A percentile compares a stretch with the other conserved stretches of the same genome.
These are phyloP conservation scores for Clamator glandarius DNA, from an alignment of 2,797 vertebrate species.

Conservation along the genomic window DNA sequence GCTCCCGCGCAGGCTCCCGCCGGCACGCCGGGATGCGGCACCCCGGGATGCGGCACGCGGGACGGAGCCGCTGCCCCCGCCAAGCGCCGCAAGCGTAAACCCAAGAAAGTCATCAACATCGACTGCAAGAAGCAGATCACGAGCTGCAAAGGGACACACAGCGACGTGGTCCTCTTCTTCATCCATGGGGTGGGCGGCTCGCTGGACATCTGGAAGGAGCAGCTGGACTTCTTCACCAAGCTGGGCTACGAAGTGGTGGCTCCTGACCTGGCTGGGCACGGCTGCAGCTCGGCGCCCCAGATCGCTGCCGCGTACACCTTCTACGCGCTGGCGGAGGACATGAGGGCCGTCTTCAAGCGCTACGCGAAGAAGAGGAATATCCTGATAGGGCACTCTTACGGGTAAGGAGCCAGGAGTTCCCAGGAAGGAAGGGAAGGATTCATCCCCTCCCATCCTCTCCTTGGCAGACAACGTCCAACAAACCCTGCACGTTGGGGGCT, in stretches of 20 bases:
- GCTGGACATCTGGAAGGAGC: constrained; percentile 96
- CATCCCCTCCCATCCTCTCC: not conserved
- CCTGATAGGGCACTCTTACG: constrained; percentile 94
- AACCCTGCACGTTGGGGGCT: rapidly evolving
- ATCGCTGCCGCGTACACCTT: constrained; percentile 96
- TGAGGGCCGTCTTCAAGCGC: constrained; percentile 92
- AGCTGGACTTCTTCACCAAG: constrained; percentile 92
- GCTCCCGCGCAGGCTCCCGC: constrained; percentile 11
- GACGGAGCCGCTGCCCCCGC: not conserved
- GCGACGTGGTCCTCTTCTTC: constrained; percentile 94
- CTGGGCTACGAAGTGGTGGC: constrained; percentile 96
- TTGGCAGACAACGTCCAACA: not conserved
- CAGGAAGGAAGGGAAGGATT: not conserved
- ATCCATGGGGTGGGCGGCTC: constrained; percentile 95
- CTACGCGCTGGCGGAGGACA: constrained; percentile 93
- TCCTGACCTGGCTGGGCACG: constrained; percentile 91
- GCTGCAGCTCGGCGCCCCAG: constrained; percentile 90
- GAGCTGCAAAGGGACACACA: constrained; percentile 91
- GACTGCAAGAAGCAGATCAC: constrained; percentile 91
- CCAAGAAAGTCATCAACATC: constrained; percentile 89
- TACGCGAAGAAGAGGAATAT: constrained; percentile 94
- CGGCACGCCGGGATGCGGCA: not conserved
- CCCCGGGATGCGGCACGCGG: constrained; percentile 40
- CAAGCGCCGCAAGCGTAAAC: constrained; percentile 82
- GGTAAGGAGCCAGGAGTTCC: constrained; percentile 76